Conservation (phyloP, 2,113 vertebrate species). For the Psilopogon haemacephalus region DNA sequence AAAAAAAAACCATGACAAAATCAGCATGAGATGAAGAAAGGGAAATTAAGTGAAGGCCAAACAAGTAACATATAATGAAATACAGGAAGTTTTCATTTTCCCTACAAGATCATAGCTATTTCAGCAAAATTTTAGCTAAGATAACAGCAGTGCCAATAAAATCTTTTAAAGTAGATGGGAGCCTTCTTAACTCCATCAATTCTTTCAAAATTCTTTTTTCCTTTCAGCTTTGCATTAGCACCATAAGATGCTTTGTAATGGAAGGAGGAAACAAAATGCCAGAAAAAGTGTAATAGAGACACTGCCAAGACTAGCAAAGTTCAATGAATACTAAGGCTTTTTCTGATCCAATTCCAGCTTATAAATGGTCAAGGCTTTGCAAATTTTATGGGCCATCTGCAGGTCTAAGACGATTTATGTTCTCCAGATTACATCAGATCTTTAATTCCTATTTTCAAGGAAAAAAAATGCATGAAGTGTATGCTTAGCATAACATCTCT, state of each 20-base stretch:
- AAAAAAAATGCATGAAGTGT: not conserved
- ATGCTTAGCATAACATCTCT: not conserved
- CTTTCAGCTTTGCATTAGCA: not conserved
- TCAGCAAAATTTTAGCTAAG: not conserved
- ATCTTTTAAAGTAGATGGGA: not conserved
- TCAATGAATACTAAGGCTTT: slow-evolving; percentile 5
- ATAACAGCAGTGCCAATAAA: not conserved
- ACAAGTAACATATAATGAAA: not conserved
- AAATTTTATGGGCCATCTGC: slow-evolving; percentile 5
- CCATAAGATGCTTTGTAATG: not conserved
- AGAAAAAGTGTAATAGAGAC: not conserved
- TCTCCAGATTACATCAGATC: not conserved
- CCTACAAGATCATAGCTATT: not conserved
- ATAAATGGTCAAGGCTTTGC: not conserved
- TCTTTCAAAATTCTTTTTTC: not conserved
- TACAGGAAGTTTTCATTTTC: not conserved
- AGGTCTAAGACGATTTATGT: slow-evolving; percentile 6
- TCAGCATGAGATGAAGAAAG: not conserved
- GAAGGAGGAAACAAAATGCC: not conserved
- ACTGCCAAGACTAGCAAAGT: not conserved
- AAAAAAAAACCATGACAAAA: not conserved
- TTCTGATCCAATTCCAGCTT: slow-evolving; percentile 13
- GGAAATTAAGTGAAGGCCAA: not conserved
- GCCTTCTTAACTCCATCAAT: not conserved
- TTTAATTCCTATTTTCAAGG: not conserved